Evolutionary conservation across 2,888 invertebrate genomes (phyloP).

Genomic region (Phlogophora meticulosa): DNA sequence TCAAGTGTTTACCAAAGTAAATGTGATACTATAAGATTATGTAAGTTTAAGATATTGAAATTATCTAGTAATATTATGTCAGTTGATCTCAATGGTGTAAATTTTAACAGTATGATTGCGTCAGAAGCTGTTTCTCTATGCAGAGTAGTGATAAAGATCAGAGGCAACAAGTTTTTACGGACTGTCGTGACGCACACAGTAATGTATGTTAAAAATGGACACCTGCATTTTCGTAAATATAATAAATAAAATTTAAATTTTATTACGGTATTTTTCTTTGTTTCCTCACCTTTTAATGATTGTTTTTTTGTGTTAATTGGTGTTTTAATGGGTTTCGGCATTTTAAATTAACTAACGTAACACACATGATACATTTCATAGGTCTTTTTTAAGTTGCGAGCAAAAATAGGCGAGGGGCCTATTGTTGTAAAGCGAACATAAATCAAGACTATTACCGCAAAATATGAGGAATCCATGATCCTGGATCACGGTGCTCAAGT

Average conservation of each 20-base stretch:
- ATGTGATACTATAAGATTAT: conserved; percentile 75
- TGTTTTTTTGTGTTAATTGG: conserved; percentile 8
- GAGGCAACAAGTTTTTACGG: conserved; percentile 23
- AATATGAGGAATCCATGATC: too few species aligned
- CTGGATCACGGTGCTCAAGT: too few species aligned
- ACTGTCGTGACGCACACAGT: conserved; percentile 53
- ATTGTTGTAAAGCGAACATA: too few species aligned
- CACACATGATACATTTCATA: too few species aligned
- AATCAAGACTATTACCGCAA: too few species aligned
- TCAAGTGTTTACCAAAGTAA: conserved; percentile 76
- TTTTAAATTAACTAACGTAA: background rate
- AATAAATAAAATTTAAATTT: conserved; percentile 47
- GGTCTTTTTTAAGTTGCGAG: too few species aligned
- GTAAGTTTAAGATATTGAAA: conserved; percentile 63
- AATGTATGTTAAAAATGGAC: conserved; percentile 51
- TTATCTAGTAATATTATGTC: conserved; percentile 60
- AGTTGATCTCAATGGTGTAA: conserved; percentile 78
- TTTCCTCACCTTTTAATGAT: conserved; percentile 6
- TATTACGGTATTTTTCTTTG: conserved; percentile 16
- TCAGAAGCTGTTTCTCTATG: conserved; percentile 24
- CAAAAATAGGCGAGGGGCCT: too few species aligned
- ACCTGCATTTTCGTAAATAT: conserved; percentile 40
- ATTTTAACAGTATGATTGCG: conserved; percentile 42
- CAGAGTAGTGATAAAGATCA: conserved; percentile 21
- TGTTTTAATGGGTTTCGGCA: conserved; percentile 7